Evolutionary conservation across 1,140 invertebrate species (phyloP), one percentile per base, ranked within the genome.

Genomic region (Pissodes strobi): DNA sequence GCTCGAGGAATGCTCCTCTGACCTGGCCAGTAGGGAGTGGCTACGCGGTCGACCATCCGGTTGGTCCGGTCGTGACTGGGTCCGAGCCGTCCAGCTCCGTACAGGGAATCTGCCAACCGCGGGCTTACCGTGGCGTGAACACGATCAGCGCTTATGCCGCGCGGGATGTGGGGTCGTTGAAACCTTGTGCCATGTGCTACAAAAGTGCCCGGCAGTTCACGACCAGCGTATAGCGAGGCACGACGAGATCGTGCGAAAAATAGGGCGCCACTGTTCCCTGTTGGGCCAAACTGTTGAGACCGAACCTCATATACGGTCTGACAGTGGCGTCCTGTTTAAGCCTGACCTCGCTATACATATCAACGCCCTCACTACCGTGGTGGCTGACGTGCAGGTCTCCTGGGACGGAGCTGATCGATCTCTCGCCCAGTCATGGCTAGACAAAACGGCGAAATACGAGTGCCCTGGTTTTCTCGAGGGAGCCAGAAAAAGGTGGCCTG

Each of bases 111-210:
- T 66, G 1, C 56, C 56, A 0, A 66, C 56, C 2, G 9, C 8
- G 12, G 66, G 63, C 6, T 9, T 55, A 13, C 23, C 39, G 2
- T 37, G 10, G 6, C 48, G 9, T 5, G 4, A 3, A 3, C 9
- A 5, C 3, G 25, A 27, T 9, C 25, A 27, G 9, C 3, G 25
- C 4, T 3, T 27, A 3, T 66, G 64, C 39, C 10, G 63, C 8
- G 55, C 13, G 0, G 66, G 66, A 0, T 68, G 66, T 21, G 19
- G 37, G 0, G 15, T 17, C 0, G 15, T 15, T 0, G 68, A 70
- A 18, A 22, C 66, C 5, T 18, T 70, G 0, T 68, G 25, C 1
- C 68, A 70, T 18, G 66, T 67, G 5, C 56, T 69, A 0, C 66
- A 69, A 21, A n/a, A 25, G 1, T 69, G 69, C 27, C 53, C 58